These are phyloP conservation scores for Pipistrellus nathusii DNA, from an alignment of 2,797 vertebrate genomes.

Conservation along the genomic window DNA sequence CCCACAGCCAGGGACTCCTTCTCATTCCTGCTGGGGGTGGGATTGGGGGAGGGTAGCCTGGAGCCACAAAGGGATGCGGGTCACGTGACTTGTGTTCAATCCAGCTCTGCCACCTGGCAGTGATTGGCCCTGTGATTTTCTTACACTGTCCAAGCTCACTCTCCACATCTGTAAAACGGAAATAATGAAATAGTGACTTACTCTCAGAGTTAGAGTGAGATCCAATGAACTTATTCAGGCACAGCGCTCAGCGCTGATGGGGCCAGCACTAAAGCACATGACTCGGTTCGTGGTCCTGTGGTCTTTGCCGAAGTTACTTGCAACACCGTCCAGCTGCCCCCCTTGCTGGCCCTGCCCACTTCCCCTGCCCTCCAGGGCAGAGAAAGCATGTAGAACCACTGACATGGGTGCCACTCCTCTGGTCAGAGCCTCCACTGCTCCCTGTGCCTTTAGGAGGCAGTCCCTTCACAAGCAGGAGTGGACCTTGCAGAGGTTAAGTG, in stretches of 20 bases:
- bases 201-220: not conserved
- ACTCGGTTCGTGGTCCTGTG: too few species aligned
- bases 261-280: not conserved
- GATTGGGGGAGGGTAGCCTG: not conserved
- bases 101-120: not conserved
- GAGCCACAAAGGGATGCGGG: not conserved
- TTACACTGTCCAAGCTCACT: not conserved
- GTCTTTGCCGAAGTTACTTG: not conserved
- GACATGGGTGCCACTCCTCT: not conserved
- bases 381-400: not conserved
- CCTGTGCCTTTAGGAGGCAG: not conserved
- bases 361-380: not conserved
- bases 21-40: not conserved
- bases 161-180: not conserved
- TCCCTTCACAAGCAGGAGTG: not conserved
- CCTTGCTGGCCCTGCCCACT: not conserved
- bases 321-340: not conserved
- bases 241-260: not conserved
- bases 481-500: not conserved
- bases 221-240: not conserved
- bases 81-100: not conserved
- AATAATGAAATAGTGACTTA: not conserved
- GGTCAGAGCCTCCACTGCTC: not conserved
- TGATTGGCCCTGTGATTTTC: not conserved
- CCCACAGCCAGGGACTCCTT: not conserved